These are phyloP conservation scores for Tenualosa ilisha DNA, from an alignment of 2,797 vertebrate genomes.

Conservation along the genomic window DNA sequence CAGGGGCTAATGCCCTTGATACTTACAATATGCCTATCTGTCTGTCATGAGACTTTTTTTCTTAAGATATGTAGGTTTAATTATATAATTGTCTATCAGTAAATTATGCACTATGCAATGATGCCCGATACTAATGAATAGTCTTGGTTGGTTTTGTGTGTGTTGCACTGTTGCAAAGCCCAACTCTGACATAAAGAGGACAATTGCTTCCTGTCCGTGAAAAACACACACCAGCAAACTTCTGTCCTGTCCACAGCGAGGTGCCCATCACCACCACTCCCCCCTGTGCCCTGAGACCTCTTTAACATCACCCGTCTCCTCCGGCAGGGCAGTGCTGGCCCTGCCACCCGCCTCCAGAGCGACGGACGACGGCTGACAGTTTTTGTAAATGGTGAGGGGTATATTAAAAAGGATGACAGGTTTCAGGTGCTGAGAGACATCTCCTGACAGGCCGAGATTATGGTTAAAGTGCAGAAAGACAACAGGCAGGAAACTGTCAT, in stretches of 20 bases:
- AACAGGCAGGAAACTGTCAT: conserved; percentile 6
- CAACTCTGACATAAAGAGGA: background rate
- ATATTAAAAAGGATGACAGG: conserved; percentile 13
- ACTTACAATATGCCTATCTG: background rate
- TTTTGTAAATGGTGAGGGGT: conserved; percentile 9
- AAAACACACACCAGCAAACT: background rate
- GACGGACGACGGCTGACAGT: background rate
- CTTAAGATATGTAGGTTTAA: background rate
- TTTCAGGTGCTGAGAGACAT: conserved; percentile 11
- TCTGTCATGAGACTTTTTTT: background rate
- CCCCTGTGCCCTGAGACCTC: background rate
- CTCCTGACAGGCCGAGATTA: background rate
- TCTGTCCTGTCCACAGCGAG: background rate
- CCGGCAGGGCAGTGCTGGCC: background rate
- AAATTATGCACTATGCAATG: background rate
- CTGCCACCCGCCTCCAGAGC: background rate
- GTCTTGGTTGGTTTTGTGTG: background rate
- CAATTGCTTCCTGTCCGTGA: background rate
- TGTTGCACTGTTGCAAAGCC: background rate
- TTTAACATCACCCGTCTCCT: background rate
- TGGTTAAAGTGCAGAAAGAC: background rate
- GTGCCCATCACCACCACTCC: background rate
- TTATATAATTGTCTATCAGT: background rate
- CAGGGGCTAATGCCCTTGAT: background rate
- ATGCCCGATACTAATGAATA: background rate